These are phyloP conservation scores for Trichogramma dendrolimi DNA, from an alignment of 2,888 invertebrate genomes.

Conservation along the genomic window DNA sequence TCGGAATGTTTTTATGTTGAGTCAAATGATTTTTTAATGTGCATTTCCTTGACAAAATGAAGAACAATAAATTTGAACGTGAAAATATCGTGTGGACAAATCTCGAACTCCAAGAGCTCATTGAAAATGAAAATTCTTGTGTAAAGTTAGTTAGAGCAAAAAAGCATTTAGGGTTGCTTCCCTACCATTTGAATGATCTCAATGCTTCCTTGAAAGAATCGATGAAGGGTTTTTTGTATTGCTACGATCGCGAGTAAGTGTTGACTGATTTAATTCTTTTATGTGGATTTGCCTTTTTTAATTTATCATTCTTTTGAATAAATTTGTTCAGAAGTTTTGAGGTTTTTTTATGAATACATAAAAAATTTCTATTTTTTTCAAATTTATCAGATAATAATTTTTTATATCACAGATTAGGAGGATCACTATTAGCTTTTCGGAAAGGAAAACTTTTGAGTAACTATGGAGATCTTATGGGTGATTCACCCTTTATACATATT, in stretches of 20 bases:
- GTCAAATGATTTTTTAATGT: no score
- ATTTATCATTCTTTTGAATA: neutral
- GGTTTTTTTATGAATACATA: constrained; percentile 1
- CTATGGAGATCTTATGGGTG: constrained; percentile 60
- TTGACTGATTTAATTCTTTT: no score
- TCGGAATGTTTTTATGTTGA: no score
- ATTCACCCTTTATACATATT: constrained; percentile 62
- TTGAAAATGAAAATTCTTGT: constrained; percentile 58
- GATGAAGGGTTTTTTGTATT: constrained; percentile 59
- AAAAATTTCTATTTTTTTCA: constrained; percentile 2
- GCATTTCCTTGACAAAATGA: no score
- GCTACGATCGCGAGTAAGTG: constrained; percentile 62
- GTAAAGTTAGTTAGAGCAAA: constrained; percentile 57
- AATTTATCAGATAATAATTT: neutral
- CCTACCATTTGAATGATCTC: constrained; percentile 61
- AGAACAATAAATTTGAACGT: no score
- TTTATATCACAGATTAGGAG: constrained; percentile 57
- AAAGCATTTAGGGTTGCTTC: constrained; percentile 61
- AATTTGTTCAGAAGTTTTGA: neutral
- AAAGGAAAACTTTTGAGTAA: constrained; percentile 61
- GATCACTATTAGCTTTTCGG: constrained; percentile 65
- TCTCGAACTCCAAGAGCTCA: constrained; percentile 56
- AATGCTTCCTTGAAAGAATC: constrained; percentile 60
- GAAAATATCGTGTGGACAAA: constrained; percentile 34
- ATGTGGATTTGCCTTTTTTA: no score